Evolutionary conservation across 2,888 invertebrate genomes (phyloP).

Genomic region (Linyphia triangularis): DNA sequence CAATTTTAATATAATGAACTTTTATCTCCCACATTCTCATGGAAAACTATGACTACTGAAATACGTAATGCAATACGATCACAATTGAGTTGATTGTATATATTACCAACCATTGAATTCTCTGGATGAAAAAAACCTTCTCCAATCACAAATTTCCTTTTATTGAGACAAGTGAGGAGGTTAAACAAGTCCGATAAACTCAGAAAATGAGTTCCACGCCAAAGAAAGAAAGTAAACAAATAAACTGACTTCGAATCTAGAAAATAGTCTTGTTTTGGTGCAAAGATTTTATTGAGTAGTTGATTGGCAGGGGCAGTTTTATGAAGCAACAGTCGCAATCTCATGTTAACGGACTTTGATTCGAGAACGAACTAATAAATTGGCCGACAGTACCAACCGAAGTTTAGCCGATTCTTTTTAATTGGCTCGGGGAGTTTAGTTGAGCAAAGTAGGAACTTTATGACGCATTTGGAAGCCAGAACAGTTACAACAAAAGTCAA

Average conservation of each 20-base stretch:
- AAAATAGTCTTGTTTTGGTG: neutral
- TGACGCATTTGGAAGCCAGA: neutral
- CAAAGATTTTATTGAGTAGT: slow-evolving; percentile 28
- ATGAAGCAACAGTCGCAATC: neutral
- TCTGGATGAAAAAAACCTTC: neutral
- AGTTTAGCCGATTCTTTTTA: neutral
- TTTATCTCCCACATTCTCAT: too few relatives aligned
- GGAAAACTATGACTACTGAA: too few relatives aligned
- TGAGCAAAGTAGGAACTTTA: neutral
- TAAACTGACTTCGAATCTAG: neutral
- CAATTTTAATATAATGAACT: too few relatives aligned
- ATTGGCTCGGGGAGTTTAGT: neutral
- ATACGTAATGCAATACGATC: too few relatives aligned
- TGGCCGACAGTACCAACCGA: neutral
- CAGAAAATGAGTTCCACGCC: neutral
- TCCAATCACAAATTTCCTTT: neutral
- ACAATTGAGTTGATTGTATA: too few relatives aligned
- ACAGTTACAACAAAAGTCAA: too few relatives aligned
- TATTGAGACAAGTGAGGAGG: neutral
- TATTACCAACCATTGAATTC: neutral
- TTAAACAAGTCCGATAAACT: neutral
- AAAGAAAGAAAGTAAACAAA: slow-evolving; percentile 12
- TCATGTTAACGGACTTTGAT: slow-evolving; percentile 19
- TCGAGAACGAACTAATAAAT: neutral
- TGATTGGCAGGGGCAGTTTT: slow-evolving; percentile 40